Base-by-base conservation (phyloP, 2,113 vertebrate species). In the Zosterops japonicus region DNA sequence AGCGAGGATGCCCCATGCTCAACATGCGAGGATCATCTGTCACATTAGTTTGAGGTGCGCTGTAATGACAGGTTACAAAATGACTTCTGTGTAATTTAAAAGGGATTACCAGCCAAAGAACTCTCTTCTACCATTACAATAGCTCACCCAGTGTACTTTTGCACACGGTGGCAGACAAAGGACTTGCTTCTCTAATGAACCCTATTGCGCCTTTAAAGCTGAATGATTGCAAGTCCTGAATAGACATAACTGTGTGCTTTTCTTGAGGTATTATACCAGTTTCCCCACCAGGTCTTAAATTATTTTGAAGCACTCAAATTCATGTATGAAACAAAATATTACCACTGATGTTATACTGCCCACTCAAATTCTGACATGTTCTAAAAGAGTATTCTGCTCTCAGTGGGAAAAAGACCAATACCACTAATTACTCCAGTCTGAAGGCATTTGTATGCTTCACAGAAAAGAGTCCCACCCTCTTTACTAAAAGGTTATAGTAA, bases 1-100 rank as follows among this genome's bases (percentile, higher is more conserved):
- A 99, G 96, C 88, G 87, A 78, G 99, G 99, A 31, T n/a, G 96
- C 42, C 46, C 72, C 47, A 42, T 8, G 72, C 90, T 84, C 71
- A 76, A 72, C 8, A 41, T 10, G 15, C 3, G 4, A 52, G 44
- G 33, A 23, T 41, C 81, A 68, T 80, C 95, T 46, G 96, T 60
- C 78, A 10, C 23, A 9, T 89, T 94, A 55, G 56, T 79, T 89
- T 70, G 96, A 95, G 67, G 53, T 65, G 72, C 24, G 6, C 98
- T 98, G 97, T 35, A 98, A 98, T 7, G 81, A 97, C 55, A 97
- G 42, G 89, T 95, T 75, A 96, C 69, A 96, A 90, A 94, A 82
- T 67, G 3, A 93, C 23, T 70, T 53, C 55, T 46, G 36, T 0
- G 2, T 60, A 56, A 93, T 10, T 33, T 74, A 36, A 53, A 91